Evolutionary conservation across 2,113 vertebrate species (phyloP).

Genomic region (Origma solitaria): DNA sequence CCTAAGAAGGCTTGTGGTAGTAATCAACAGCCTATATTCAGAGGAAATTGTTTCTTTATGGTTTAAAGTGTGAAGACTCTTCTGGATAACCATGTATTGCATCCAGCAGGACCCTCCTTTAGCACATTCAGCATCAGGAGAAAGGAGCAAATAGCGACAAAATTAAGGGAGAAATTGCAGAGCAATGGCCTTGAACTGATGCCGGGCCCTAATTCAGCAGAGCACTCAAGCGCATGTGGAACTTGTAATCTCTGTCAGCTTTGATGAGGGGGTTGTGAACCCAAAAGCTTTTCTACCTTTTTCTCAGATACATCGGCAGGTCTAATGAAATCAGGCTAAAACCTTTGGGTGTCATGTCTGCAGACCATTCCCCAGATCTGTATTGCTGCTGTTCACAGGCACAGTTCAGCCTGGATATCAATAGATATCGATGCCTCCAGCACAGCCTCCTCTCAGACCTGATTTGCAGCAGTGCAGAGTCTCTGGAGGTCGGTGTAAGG

Average conservation of each 20-base stretch:
- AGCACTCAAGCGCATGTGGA: background rate
- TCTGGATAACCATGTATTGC: background rate
- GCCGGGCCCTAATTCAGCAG: background rate
- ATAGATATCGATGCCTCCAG: background rate
- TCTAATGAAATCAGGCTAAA: background rate
- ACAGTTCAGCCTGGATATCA: rapidly evolving
- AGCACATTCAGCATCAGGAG: background rate
- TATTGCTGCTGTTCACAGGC: background rate
- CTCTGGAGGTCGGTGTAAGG: background rate
- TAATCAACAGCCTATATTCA: background rate
- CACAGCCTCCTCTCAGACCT: background rate
- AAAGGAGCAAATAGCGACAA: background rate
- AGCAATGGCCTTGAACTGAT: background rate
- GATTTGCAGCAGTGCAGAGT: background rate
- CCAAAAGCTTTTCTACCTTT: background rate
- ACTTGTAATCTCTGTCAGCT: background rate
- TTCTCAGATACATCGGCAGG: rapidly evolving
- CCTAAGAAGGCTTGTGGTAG: background rate
- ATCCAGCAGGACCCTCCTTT: background rate
- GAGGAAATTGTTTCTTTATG: slow-evolving; percentile 24
- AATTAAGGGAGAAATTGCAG: slow-evolving; percentile 17
- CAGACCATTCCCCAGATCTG: background rate
- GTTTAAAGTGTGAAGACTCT: background rate
- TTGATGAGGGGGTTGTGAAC: background rate
- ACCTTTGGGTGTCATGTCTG: background rate